Conservation (phyloP, 2,113 vertebrate genomes). For the Phylloscopus trochiloides region DNA sequence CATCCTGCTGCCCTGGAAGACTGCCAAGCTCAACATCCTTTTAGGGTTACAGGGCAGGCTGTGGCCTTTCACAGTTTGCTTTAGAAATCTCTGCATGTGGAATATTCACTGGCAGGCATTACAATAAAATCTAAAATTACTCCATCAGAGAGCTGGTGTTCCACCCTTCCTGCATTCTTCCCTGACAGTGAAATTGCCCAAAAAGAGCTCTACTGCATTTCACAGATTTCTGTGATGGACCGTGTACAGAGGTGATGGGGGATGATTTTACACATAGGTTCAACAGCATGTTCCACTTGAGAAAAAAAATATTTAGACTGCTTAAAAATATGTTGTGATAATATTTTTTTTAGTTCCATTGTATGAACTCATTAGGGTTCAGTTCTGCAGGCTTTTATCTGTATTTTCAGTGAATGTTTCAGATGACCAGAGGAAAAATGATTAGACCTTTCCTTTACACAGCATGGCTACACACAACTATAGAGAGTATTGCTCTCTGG, state of each 20-base stretch:
- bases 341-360: neutral
- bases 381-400: neutral
- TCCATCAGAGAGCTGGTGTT: constrained; percentile 61
- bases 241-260: neutral
- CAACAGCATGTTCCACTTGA: neutral
- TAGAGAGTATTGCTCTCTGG: neutral
- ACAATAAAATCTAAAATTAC: constrained; percentile 81
- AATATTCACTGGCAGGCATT: constrained; percentile 67
- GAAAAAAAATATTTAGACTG: neutral
- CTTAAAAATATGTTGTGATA: neutral
- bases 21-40: constrained; percentile 83
- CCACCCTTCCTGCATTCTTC: constrained; percentile 82
- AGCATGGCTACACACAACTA: neutral
- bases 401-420: neutral
- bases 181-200: constrained; percentile 42
- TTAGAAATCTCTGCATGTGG: constrained; percentile 67
- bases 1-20: constrained; percentile 79
- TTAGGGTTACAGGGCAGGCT: constrained; percentile 82
- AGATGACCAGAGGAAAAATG: neutral
- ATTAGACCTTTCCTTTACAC: neutral
- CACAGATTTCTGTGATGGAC: neutral
- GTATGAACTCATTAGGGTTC: neutral
- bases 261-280: neutral
- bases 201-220: constrained; percentile 25
- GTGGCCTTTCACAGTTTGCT: constrained; percentile 81